Base-by-base conservation (phyloP, 2,888 invertebrate genomes). In the Pristionchus mayeri region DNA sequence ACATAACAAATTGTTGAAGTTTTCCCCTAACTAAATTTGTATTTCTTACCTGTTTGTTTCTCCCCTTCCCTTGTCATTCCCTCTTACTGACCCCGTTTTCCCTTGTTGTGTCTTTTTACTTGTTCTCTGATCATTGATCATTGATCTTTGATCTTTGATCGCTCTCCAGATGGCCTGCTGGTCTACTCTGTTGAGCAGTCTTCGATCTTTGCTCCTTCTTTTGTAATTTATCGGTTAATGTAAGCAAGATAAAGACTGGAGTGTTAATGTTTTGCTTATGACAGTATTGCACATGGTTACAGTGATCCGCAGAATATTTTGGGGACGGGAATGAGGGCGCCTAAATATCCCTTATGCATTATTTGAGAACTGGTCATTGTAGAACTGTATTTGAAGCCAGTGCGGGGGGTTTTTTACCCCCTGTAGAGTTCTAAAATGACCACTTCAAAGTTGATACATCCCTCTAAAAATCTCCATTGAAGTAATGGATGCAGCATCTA, bases 1-100 rank as follows among this genome's bases (percentile, higher is more conserved):
- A 60, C 81, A 63, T 82, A 82, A 82, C n/a, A 82, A 82, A 82
- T 82, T 82, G 81, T 82, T 82, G 81, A 82, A 27, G 44, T 78
- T 50, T 50, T 78, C 50, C 30, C 50, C 44, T 24, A 50, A 71
- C 71, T 71, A 71, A 71, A 37, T 71, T 40, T 44, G n/a, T 21
- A 6, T 71, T 40, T 63, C 63, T 34, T 13, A 63, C n/a, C n/a
- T 11, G 67, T 71, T 71, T 40, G 67, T 40, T 37, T 50, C 76
- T 50, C 76, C 76, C 76, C 27, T 50, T 30, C 48, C 76, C 50
- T 50, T 48, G 44, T 21, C 50, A 50, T 48, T 78, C 50, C 76
- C 76, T 71, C 71, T n/a, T 50, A 50, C 50, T 78, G 50, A 34
- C 37, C 71, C 48, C 44, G 24, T 48, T 75, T 50, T 13, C 40